Evolutionary conservation across 1,140 invertebrate species (phyloP).

Genomic region (Samia ricini): DNA sequence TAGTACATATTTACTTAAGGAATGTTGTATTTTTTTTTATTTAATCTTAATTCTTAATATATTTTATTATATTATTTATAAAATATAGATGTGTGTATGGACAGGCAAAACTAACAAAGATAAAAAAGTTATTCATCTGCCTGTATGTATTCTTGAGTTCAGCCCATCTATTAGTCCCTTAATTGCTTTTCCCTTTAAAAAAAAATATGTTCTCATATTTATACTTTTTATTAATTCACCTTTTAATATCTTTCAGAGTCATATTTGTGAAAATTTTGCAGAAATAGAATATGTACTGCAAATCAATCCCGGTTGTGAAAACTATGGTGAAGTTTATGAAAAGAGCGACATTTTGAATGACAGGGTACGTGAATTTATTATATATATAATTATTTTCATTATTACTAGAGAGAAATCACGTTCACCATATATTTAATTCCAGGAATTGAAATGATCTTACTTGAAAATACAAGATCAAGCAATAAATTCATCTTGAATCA

Average conservation of each 20-base stretch:
- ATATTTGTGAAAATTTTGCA: conserved; percentile 88
- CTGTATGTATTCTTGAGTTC: no score
- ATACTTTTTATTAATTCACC: neutral
- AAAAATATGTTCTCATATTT: neutral
- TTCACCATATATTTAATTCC: neutral
- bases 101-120: no score
- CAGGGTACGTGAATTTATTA: conserved; percentile 70
- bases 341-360: conserved; percentile 83
- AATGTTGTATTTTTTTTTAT: no score
- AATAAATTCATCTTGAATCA: neutral
- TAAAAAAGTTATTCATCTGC: no score
- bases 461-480: no score
- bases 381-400: neutral
- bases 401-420: neutral
- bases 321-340: conserved; percentile 89
- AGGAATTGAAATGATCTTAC: neutral
- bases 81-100: no score
- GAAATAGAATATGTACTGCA: conserved; percentile 84
- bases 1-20: no score
- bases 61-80: no score
- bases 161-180: no score
- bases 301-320: conserved; percentile 78
- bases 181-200: no score
- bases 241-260: conserved; percentile 79
- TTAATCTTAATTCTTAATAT: no score